These are phyloP conservation scores for Drosophila acutilabella DNA, from an alignment of 2,888 invertebrate genomes.

Conservation along the genomic window DNA sequence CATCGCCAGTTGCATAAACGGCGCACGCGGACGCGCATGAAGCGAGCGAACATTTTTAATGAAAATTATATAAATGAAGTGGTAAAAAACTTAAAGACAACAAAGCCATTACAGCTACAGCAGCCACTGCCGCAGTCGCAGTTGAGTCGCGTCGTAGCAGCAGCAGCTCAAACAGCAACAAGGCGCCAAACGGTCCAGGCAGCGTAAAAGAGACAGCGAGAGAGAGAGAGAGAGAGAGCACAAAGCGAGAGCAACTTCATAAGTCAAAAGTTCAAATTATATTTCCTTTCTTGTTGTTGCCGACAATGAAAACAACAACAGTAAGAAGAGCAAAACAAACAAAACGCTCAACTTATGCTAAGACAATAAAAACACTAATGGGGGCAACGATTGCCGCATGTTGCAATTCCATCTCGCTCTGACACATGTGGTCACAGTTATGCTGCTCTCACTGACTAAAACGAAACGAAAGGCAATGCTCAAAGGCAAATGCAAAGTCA, in stretches of 20 bases:
- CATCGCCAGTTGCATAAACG: slow-evolving; percentile 76
- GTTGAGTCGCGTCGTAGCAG: not conserved
- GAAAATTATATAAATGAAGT: slow-evolving; percentile 63
- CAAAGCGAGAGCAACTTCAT: slow-evolving; percentile 13
- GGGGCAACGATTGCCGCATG: slow-evolving; percentile 41
- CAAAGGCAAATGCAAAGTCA: slow-evolving; percentile 14
- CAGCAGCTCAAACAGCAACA: slow-evolving; percentile 27
- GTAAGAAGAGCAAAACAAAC: not conserved
- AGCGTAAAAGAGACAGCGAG: too few relatives aligned
- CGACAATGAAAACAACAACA: not conserved
- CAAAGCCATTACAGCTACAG: slow-evolving; percentile 10
- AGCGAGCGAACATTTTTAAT: slow-evolving; percentile 55
- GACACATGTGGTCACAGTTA: slow-evolving; percentile 3
- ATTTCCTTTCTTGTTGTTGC: slow-evolving; percentile 27
- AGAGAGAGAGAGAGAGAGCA: slow-evolving; percentile 4
- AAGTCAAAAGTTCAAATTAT: slow-evolving; percentile 34
- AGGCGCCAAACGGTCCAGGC: slow-evolving; percentile 39
- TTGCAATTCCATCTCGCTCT: slow-evolving; percentile 37
- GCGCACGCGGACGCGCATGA: slow-evolving; percentile 72
- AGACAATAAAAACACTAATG: slow-evolving; percentile 32
- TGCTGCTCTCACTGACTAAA: slow-evolving; percentile 1
- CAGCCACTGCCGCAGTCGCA: slow-evolving; percentile 6
- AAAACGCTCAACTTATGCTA: slow-evolving; percentile 39
- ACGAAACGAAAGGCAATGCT: slow-evolving; percentile 5
- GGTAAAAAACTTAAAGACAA: slow-evolving; percentile 35